Conservation (phyloP, 2,113 vertebrate genomes). For the Ranitomeya variabilis region DNA sequence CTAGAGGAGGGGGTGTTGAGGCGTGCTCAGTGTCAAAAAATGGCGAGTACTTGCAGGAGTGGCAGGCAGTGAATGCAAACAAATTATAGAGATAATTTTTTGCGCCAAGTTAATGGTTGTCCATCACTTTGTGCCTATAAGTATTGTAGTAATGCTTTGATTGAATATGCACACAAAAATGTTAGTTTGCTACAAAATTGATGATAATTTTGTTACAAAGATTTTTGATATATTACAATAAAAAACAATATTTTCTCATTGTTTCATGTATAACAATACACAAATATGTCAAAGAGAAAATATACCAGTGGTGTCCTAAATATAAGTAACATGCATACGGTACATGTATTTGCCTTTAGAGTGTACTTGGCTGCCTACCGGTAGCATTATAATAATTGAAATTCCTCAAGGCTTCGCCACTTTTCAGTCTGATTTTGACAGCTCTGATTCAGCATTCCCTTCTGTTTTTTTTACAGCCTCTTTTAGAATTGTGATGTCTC, state of each 20-base stretch:
- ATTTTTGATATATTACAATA: not conserved
- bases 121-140: not conserved
- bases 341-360: not conserved
- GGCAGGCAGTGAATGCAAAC: too few species aligned
- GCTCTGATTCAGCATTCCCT: constrained; percentile 35
- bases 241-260: not conserved
- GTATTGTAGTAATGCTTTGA: not conserved
- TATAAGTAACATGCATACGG: not conserved
- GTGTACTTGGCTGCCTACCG: not conserved
- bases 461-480: constrained; percentile 23
- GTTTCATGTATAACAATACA: not conserved
- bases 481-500: constrained; percentile 39
- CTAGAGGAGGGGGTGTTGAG: too few species aligned
- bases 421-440: constrained; percentile 34
- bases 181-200: not conserved
- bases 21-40: too few species aligned
- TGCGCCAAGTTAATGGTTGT: not conserved
- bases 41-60: too few species aligned
- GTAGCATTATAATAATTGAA: constrained; percentile 20
- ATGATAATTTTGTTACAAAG: not conserved
- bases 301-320: not conserved
- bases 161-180: not conserved
- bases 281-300: not conserved
- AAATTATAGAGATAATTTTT: not conserved
- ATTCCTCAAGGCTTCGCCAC: constrained; percentile 42